Evolutionary conservation across 2,113 vertebrate species (phyloP), one percentile per base, ranked within the genome.

Genomic region (Hippolais icterina): DNA sequence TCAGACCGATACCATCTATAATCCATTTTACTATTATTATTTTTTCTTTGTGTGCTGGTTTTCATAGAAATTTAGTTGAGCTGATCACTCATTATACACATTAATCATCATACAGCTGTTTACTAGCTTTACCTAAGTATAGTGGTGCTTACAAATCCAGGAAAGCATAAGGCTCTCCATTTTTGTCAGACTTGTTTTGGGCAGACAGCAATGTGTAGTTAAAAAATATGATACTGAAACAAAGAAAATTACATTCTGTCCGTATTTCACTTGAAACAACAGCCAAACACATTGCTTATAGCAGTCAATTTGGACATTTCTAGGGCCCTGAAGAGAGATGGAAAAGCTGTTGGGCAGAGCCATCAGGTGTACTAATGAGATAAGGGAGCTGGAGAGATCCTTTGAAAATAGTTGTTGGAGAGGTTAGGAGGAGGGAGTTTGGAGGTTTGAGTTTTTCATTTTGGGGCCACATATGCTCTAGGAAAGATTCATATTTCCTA

Each of bases 341-440:
- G 83, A 64, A 83, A 89, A 94, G 90, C 82, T 93, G 79, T 81
- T 78, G 86, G 80, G 89, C 80, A 87, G 49, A 96, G 52, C 61
- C 42, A 8, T 92, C 92, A 94, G 95, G 89, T 91, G 94, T 75
- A 79, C 69, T 96, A 96, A 95, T 94, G 93, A 96, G 96, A 94
- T 93, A 79, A 96, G 96, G 92, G 96, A 96, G 49, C 76, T 95
- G 65, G 96, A 96, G 90, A 95, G 60, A 52, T 92, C 39, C 71
- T 90, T 75, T 75, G 79, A 92, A 89, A 93, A 57, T 81, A 81
- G 72, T 76, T 94, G 41, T 83, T 20, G 35, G 59, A 76, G 61
- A 87, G 70, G 46, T 49, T 76, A 50, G 75, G 12, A 83, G 12
- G 18, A 49, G 16, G 18, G 47, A 60, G 22, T 79, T 81, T 42